These are phyloP conservation scores for Sepioteuthis lessoniana DNA, from an alignment of 2,888 invertebrate species.

Conservation along the genomic window DNA sequence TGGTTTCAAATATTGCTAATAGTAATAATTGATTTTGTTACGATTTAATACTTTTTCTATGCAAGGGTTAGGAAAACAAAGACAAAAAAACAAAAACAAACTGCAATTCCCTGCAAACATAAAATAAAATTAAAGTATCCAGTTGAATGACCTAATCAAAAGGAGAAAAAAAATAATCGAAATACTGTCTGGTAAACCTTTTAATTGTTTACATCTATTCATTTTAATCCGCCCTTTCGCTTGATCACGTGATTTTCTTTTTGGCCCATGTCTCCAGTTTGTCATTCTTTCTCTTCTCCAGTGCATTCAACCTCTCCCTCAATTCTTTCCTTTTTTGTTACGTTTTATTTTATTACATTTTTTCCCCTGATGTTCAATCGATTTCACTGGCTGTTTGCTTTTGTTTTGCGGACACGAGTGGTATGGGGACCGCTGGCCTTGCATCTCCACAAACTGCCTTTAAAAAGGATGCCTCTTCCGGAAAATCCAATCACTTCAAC, in stretches of 20 bases:
- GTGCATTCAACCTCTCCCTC: not conserved
- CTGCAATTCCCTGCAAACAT: too few relatives aligned
- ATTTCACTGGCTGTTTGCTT: not conserved
- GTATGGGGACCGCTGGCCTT: not conserved
- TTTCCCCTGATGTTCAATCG: not conserved
- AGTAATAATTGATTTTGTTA: too few relatives aligned
- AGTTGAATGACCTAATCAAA: too few relatives aligned
- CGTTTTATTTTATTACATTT: not conserved
- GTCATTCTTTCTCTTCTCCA: not conserved
- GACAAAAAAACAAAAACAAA: not conserved
- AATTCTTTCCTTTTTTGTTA: not conserved
- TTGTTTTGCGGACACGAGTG: not conserved
- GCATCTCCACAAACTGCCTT: not conserved
- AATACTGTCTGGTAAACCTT: not conserved
- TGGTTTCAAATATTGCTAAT: too few relatives aligned
- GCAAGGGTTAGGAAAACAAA: not conserved
- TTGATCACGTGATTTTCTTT: not conserved
- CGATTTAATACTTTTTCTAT: not conserved
- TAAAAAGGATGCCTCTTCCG: not conserved
- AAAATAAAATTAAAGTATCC: too few relatives aligned
- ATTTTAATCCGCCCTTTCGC: not conserved
- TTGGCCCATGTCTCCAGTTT: not conserved
- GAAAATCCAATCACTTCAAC: not conserved
- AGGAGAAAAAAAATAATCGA: too few relatives aligned
- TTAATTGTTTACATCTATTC: not conserved